phyloP scores from a whole-genome alignment of 2,888 invertebrate species.

The Cecidostiba fungosa region DNA sequence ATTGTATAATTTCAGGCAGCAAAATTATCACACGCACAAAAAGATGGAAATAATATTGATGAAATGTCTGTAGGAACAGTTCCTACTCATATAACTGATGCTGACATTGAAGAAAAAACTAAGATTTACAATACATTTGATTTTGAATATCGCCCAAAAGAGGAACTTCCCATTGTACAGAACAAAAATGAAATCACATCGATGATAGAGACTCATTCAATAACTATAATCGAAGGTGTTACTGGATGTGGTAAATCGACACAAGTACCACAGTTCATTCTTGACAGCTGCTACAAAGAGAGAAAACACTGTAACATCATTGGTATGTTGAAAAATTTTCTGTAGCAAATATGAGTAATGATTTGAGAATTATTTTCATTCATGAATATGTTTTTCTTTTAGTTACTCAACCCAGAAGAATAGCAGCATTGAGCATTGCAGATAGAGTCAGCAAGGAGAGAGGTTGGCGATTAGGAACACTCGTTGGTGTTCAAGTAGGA shows the following conservation, averaged over 20 bases:
- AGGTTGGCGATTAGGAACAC: constrained; percentile 89
- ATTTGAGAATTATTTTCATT: background rate
- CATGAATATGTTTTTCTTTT: background rate
- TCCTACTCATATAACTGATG: constrained; percentile 66
- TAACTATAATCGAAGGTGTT: constrained; percentile 93
- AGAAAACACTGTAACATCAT: constrained; percentile 90
- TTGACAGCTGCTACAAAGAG: constrained; percentile 87
- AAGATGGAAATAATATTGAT: constrained; percentile 68
- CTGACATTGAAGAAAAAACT: constrained; percentile 66
- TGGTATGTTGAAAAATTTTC: constrained; percentile 66
- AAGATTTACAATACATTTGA: constrained; percentile 76
- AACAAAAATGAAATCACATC: constrained; percentile 84
- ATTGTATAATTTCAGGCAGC: constrained; percentile 49
- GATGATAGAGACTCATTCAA: constrained; percentile 85
- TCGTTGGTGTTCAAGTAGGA: constrained; percentile 95
- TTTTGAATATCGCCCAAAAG: constrained; percentile 72
- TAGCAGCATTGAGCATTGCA: constrained; percentile 96
- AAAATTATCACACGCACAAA: constrained; percentile 8
- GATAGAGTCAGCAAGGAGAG: constrained; percentile 91
- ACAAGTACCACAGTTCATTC: constrained; percentile 93
- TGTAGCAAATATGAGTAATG: background rate
- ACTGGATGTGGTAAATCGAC: constrained; percentile 98
- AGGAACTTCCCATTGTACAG: constrained; percentile 72
- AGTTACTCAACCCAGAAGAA: constrained; percentile 96
- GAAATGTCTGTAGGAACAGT: constrained; percentile 72